phyloP scores from a whole-genome alignment of 2,113 vertebrate genomes.

The Regulus satrapa region DNA sequence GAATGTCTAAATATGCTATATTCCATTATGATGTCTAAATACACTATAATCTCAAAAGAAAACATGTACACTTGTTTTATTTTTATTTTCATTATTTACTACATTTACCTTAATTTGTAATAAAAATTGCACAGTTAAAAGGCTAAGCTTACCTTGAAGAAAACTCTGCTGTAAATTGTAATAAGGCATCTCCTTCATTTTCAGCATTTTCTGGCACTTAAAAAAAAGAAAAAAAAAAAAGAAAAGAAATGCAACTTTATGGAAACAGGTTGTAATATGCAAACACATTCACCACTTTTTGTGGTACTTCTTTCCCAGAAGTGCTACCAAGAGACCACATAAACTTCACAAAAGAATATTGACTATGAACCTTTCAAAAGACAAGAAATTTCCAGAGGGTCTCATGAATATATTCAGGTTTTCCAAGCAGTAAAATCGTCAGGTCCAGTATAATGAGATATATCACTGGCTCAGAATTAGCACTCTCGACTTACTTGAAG shows the following conservation, averaged over 20 bases:
- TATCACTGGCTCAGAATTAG: not conserved
- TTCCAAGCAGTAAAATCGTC: not conserved
- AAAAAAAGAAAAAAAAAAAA: constrained; percentile 15
- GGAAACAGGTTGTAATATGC: constrained; percentile 46
- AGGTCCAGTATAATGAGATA: not conserved
- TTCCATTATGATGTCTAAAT: not conserved
- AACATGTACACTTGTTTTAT: not conserved
- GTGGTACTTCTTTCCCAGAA: no score
- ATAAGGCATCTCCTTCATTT: constrained; percentile 98
- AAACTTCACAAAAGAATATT: not conserved
- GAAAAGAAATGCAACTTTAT: constrained; percentile 25
- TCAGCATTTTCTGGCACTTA: constrained; percentile 98
- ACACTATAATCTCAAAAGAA: not conserved
- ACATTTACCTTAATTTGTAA: not conserved
- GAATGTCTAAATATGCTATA: not conserved
- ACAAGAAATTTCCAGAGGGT: not conserved
- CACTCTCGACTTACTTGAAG: not conserved
- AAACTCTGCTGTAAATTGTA: constrained; percentile 99
- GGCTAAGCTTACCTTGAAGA: constrained; percentile 87
- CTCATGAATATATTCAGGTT: not conserved
- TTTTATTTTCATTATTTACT: not conserved
- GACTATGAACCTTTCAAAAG: not conserved
- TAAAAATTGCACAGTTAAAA: constrained; percentile 16
- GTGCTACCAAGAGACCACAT: not conserved
- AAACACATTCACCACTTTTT: constrained; percentile 30